Evolutionary conservation across 1,140 invertebrate species (phyloP), one percentile per base, ranked within the genome.

Genomic region (Asobara japonica): DNA sequence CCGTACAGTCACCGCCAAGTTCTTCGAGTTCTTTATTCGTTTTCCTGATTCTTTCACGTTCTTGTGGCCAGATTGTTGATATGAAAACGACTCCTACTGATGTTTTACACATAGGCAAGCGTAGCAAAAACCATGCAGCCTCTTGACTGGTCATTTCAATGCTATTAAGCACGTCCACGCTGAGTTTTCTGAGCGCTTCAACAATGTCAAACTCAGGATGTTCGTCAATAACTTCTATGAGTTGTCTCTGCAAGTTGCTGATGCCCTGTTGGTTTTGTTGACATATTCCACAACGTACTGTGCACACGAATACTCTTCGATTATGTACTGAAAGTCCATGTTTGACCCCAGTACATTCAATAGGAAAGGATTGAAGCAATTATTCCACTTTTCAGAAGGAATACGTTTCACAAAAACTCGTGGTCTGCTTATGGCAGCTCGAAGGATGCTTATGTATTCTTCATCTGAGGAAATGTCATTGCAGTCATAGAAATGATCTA

Each of bases 221-320:
- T 76, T 85, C 83, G n/a, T n/a, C n/a, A n/a, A n/a, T n/a, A 10
- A 78, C 72, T 62, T 83, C 71, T 31, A 82, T 73, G 11, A 86
- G 72, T 73, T 80, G 41, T 22, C 76, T 25, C 75, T 81, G 80
- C 38, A 83, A 74, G 75, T 83, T 74, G 65, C 82, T 83, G 13
- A 85, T 73, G 10, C 83, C 81, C 81, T 76, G 65, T 83, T 83
- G 11, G 70, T 76, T 75, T 86, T 83, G 68, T 84, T 84, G 0
- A 85, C 75, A 71, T 85, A 88, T 48, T 82, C 76, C 27, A 77
- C 71, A 18, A 79, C 73, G 64, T 82, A 84, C 4, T 60, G 65
- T 22, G 80, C 85, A 77, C 82, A 86, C 1, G 82, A 79, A 75
- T 86, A 84, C 71, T 83, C 80, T 6, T 87, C 83, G 5, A 74